Base-by-base conservation (phyloP, 2,113 vertebrate species). In the Mustelus asterias region DNA sequence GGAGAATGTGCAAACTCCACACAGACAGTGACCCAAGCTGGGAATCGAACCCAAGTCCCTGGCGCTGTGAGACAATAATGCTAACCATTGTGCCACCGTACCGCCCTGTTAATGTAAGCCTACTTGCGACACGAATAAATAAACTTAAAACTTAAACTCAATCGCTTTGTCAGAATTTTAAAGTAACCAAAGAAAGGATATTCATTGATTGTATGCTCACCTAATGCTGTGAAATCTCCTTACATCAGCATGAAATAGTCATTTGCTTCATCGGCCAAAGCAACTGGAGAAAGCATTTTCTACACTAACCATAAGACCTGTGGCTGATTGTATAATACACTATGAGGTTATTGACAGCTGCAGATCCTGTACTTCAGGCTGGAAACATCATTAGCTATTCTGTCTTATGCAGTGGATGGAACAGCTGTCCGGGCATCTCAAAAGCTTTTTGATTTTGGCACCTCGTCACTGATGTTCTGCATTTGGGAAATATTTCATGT, bases 401-500 rank as follows among this genome's bases (percentile, higher is more conserved):
- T 96, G 90, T 89, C 78, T 70, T 37, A 88, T 24, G 89, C 89
- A 70, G 33, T 48, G 80, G 37, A 48, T 63, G 41, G 83, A 94
- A 33, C 95, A 90, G 69, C 24, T 80, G 90, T 83, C 63, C 58
- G 37, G 83, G 33, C 54, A 58, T 86, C 88, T 11, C 14, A 6
- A 60, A 90, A 90, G 26, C 88, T 70, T 41, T 94, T 94, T 94
- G 65, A 41, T 72, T 54, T 95, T 72, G 93, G 41, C 94, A 72
- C 16, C 92, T 95, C 70, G 44, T 54, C 41, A 70, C 69, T 44
- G 65, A 72, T 95, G 44, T 9, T 72, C 3, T 33, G 24, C 11
- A 33, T 76, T 72, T 70, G 41, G 44, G 29, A 95, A 33, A 24
- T 65, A 97, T 97, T 98, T 96, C 96, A 89, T 96, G 96, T 95